Conservation (phyloP, 2,113 vertebrate genomes). For the Geococcyx californianus region DNA sequence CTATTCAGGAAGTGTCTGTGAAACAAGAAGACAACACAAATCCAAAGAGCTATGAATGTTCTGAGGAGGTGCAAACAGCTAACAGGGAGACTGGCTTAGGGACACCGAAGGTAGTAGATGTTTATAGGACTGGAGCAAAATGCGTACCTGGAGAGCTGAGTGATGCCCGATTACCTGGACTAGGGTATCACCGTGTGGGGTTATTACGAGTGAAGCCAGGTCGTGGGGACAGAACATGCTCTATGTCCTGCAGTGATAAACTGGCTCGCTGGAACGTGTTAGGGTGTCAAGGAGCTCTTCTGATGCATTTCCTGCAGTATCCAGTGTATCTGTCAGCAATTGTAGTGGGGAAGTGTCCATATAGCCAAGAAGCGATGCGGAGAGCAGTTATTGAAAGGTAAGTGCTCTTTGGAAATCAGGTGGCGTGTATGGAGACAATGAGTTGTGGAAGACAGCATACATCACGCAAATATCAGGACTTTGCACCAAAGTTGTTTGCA, state of each 20-base stretch:
- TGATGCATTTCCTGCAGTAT: slow-evolving; percentile 89
- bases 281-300: slow-evolving; percentile 92
- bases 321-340: slow-evolving; percentile 85
- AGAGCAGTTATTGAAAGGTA: slow-evolving; percentile 86
- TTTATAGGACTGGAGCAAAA: slow-evolving; percentile 92
- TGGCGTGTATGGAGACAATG: neutral
- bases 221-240: slow-evolving; percentile 87
- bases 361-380: slow-evolving; percentile 80
- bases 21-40: neutral
- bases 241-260: slow-evolving; percentile 96
- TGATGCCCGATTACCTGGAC: slow-evolving; percentile 79
- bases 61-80: neutral
- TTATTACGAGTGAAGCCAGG: slow-evolving; percentile 90
- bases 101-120: slow-evolving; percentile 64
- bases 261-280: slow-evolving; percentile 87
- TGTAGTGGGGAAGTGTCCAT: slow-evolving; percentile 88
- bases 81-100: neutral
- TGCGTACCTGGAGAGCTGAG: slow-evolving; percentile 80
- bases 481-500: neutral
- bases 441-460: fast-evolving
- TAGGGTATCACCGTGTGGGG: slow-evolving; percentile 83
- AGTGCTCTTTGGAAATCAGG: neutral
- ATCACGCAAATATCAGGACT: neutral
- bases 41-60: neutral
- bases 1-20: neutral